These are phyloP conservation scores for Cydia pomonella DNA, from an alignment of 1,140 invertebrate species.

Conservation along the genomic window DNA sequence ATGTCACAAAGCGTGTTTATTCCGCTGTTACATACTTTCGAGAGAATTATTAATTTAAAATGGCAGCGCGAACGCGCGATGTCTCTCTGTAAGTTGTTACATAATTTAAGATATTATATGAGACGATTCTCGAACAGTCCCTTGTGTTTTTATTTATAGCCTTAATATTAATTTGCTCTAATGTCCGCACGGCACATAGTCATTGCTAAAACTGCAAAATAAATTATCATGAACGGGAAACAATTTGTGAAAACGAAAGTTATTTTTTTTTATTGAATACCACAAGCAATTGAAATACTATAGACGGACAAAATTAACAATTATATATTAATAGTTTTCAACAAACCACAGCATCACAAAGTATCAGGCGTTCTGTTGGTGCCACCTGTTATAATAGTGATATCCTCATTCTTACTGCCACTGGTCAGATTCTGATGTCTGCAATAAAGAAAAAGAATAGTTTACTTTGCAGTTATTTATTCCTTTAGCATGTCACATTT, in stretches of 20 bases:
- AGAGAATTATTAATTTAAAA: slow-evolving; percentile 35
- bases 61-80: slow-evolving; percentile 38
- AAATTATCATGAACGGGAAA: not conserved
- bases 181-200: slow-evolving; percentile 13
- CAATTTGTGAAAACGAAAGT: not conserved
- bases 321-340: no score
- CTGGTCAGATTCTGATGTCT: not conserved
- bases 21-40: slow-evolving; percentile 34
- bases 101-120: slow-evolving; percentile 67
- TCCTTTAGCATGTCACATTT: slow-evolving; percentile 3
- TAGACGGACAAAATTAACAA: no score
- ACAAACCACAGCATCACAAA: no score
- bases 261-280: no score
- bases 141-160: slow-evolving; percentile 52
- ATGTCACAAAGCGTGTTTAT: slow-evolving; percentile 50
- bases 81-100: slow-evolving; percentile 68
- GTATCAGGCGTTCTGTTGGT: no score
- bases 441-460: not conserved
- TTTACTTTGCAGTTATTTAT: slow-evolving; percentile 22
- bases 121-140: slow-evolving; percentile 62
- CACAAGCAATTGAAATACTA: no score
- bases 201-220: slow-evolving; percentile 18
- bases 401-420: no score
- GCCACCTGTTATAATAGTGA: no score
- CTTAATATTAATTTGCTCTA: slow-evolving; percentile 21